These are phyloP conservation scores for Plagiodera versicolora DNA, from an alignment of 2,888 invertebrate species.

Conservation along the genomic window DNA sequence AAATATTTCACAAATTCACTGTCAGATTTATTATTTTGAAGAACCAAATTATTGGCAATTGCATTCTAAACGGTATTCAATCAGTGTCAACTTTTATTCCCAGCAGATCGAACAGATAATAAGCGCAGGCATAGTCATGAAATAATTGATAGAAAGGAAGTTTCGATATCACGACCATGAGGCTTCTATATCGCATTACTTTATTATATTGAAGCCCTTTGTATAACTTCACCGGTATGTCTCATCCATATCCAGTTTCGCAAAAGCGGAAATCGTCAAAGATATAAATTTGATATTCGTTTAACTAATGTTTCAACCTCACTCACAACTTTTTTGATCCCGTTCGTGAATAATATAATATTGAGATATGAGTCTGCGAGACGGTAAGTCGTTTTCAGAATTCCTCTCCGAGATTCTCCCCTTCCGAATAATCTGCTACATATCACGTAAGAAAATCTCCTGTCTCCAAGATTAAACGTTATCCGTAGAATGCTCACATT, in stretches of 20 bases:
- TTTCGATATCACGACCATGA: slow-evolving; percentile 28
- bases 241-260: slow-evolving; percentile 39
- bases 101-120: too few species aligned
- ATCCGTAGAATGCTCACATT: slow-evolving; percentile 12
- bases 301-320: background rate
- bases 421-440: background rate
- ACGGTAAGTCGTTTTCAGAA: background rate
- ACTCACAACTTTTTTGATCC: background rate
- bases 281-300: slow-evolving; percentile 7
- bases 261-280: slow-evolving; percentile 36
- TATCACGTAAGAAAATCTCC: background rate
- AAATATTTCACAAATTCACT: too few species aligned
- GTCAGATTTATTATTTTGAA: too few species aligned
- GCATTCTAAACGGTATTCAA: too few species aligned
- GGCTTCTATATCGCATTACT: slow-evolving; percentile 47
- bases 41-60: too few species aligned
- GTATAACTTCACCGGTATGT: slow-evolving; percentile 29
- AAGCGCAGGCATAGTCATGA: too few species aligned
- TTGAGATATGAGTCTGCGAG: background rate
- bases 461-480: slow-evolving; percentile 11
- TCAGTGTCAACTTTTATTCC: too few species aligned
- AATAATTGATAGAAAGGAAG: slow-evolving; percentile 25
- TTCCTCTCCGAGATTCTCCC: background rate
- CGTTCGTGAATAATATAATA: too few species aligned
- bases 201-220: slow-evolving; percentile 45